phyloP scores from a whole-genome alignment of 2,113 vertebrate genomes.

The Calyptommatus sinebrachiatus region DNA sequence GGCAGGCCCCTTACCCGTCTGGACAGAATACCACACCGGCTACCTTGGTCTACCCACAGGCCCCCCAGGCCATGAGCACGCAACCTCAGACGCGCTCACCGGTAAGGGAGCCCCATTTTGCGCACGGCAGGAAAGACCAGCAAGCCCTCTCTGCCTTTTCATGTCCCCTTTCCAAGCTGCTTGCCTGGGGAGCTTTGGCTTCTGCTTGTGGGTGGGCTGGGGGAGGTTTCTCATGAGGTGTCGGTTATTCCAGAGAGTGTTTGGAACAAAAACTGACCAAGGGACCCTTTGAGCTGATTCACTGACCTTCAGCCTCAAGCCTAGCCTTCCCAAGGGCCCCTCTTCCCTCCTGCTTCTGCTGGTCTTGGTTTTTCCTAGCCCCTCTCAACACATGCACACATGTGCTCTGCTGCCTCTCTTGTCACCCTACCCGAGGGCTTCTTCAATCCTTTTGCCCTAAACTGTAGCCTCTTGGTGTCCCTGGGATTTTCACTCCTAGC shows the following conservation, averaged over 20 bases:
- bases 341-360: too few species aligned
- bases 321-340: too few species aligned
- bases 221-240: conserved; percentile 21
- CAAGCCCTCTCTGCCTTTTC: conserved; percentile 14
- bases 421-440: too few species aligned
- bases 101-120: conserved; percentile 73
- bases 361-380: too few species aligned
- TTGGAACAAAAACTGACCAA: conserved; percentile 29
- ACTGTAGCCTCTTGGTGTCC: too few species aligned
- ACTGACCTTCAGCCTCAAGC: conserved; percentile 11
- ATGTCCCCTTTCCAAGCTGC: background rate
- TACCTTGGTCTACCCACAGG: conserved; percentile 89
- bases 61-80: conserved; percentile 92
- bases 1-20: conserved; percentile 89
- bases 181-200: conserved; percentile 13
- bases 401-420: too few species aligned
- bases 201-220: conserved; percentile 39
- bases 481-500: too few species aligned
- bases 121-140: background rate
- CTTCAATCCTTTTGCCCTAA: too few species aligned
- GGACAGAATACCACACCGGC: conserved; percentile 93
- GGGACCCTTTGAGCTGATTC: conserved; percentile 32
- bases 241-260: background rate
- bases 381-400: too few species aligned
- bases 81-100: conserved; percentile 92